Conservation (phyloP, 2,113 vertebrate species). For the Gymnobelideus leadbeateri region DNA sequence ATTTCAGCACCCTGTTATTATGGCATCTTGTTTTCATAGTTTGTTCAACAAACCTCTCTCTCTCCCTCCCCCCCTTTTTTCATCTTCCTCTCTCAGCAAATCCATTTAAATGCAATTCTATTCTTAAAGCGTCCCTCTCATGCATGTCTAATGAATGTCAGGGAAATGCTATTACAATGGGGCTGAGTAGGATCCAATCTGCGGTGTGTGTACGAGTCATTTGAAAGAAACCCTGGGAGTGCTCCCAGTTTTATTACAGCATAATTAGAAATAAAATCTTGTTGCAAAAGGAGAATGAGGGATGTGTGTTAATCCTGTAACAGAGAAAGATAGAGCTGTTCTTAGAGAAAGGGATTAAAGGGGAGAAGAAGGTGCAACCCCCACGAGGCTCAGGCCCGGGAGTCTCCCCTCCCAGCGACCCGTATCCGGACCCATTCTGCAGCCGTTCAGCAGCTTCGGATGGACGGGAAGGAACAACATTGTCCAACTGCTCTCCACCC, state of each 20-base stretch:
- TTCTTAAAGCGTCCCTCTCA: conserved; percentile 87
- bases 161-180: conserved; percentile 84
- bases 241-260: conserved; percentile 87
- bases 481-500: not conserved
- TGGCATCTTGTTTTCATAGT: conserved; percentile 76
- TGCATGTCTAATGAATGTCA: conserved; percentile 89
- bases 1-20: conserved; percentile 74
- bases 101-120: conserved; percentile 89
- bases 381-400: not conserved
- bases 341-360: conserved; percentile 77
- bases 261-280: conserved; percentile 91
- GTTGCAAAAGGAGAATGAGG: conserved; percentile 86
- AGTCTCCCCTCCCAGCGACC: not conserved
- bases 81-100: conserved; percentile 87
- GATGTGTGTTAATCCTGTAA: conserved; percentile 85
- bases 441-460: not conserved
- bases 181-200: conserved; percentile 84
- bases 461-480: not conserved
- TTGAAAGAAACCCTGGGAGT: conserved; percentile 88
- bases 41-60: conserved; percentile 80
- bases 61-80: conserved; percentile 65
- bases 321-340: conserved; percentile 76
- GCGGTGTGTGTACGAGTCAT: conserved; percentile 87
- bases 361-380: conserved; percentile 64
- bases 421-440: not conserved